Conservation (phyloP, 2,113 vertebrate genomes). For the Carettochelys insculpta region DNA sequence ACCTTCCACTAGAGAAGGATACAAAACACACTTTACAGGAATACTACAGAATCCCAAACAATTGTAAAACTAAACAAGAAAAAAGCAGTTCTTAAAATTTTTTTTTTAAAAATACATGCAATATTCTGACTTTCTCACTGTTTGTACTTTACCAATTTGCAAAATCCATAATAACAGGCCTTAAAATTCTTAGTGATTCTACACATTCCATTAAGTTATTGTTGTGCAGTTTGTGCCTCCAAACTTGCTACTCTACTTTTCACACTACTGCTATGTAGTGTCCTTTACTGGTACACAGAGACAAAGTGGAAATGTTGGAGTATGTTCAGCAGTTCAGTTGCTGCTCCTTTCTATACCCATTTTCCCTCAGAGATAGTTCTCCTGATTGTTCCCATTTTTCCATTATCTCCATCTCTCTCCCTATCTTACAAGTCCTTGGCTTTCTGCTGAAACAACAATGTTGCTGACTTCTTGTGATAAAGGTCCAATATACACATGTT, state of each 20-base stretch:
- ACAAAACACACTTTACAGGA: conserved; percentile 16
- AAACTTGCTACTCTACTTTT: neutral
- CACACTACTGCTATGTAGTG: rapidly evolving
- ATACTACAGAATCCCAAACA: conserved; percentile 28
- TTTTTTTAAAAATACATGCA: neutral
- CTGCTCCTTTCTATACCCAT: too few species aligned
- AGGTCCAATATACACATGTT: too few species aligned
- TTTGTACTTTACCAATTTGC: neutral
- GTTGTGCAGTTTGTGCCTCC: neutral
- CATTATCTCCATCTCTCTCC: too few species aligned
- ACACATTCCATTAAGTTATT: neutral
- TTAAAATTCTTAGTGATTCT: neutral
- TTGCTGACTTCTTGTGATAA: too few species aligned
- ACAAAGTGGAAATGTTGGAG: too few species aligned
- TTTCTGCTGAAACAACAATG: too few species aligned
- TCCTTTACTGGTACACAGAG: too few species aligned
- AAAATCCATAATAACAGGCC: neutral
- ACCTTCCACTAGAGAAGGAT: conserved; percentile 53
- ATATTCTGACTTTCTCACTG: neutral
- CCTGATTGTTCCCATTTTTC: too few species aligned
- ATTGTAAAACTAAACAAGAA: conserved; percentile 37
- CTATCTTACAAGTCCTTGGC: too few species aligned
- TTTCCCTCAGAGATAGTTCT: too few species aligned
- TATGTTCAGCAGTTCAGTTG: too few species aligned
- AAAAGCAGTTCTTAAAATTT: neutral